Evolutionary conservation across 1,140 invertebrate genomes (phyloP).

Genomic region (Drosophila insularis): DNA sequence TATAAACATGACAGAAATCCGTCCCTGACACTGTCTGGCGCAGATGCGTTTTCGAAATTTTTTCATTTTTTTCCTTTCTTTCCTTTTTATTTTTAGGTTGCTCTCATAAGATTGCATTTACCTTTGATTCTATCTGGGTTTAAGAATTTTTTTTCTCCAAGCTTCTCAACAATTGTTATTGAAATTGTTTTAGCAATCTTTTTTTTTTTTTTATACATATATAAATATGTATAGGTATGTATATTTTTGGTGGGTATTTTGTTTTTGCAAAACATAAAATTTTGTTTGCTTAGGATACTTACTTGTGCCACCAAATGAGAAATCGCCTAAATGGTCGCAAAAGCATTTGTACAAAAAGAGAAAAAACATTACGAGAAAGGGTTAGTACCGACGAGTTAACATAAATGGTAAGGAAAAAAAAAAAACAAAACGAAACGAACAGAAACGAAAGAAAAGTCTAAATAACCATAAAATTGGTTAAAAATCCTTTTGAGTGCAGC

Average conservation of each 20-base stretch:
- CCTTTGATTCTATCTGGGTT: constrained; percentile 66
- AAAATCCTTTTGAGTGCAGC: constrained; percentile 50
- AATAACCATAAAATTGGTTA: constrained; percentile 55
- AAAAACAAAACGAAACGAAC: background rate
- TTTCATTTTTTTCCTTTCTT: background rate
- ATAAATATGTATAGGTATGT: background rate
- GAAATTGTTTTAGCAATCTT: constrained; percentile 71
- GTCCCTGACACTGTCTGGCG: constrained; percentile 19
- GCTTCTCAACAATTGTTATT: constrained; percentile 74
- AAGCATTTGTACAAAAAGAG: constrained; percentile 22
- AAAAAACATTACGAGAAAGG: constrained; percentile 54
- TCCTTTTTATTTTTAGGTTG: background rate
- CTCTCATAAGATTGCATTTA: constrained; percentile 61
- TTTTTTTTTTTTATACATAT: background rate
- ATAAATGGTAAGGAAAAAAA: constrained; percentile 38
- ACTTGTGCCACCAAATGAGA: constrained; percentile 93
- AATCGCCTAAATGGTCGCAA: constrained; percentile 85
- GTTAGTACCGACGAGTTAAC: constrained; percentile 47
- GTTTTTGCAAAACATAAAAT: constrained; percentile 63
- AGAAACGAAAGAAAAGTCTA: constrained; percentile 29
- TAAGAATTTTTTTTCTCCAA: constrained; percentile 57
- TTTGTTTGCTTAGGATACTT: constrained; percentile 84
- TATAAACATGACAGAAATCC: no score
- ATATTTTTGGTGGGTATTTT: constrained; percentile 3
- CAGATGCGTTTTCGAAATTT: constrained; percentile 70